phyloP scores from a whole-genome alignment of 2,797 vertebrate species.

The Paramormyrops hopkinsi region DNA sequence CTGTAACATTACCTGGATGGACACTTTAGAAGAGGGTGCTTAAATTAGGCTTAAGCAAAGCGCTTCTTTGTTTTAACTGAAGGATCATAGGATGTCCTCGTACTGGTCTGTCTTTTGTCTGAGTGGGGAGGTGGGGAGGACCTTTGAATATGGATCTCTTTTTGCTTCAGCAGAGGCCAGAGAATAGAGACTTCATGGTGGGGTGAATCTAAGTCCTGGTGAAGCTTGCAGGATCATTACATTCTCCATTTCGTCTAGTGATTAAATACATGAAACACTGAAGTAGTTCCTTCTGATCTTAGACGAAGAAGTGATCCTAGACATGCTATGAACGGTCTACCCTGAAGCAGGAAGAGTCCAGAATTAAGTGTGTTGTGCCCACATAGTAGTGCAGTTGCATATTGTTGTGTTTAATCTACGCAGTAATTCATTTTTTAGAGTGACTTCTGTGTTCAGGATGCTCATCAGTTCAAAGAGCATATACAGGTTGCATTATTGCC shows the following conservation, averaged over 20 bases:
- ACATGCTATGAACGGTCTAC: not conserved
- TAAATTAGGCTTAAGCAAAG: not conserved
- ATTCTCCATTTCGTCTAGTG: not conserved
- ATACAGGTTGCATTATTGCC: not conserved
- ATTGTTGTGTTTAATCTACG: not conserved
- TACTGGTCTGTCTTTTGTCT: not conserved
- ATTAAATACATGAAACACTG: not conserved
- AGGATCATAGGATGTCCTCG: not conserved
- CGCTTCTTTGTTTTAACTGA: not conserved
- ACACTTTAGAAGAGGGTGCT: not conserved
- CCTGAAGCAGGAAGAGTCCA: not conserved
- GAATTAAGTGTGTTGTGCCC: not conserved
- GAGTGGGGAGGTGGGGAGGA: not conserved
- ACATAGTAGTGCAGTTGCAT: not conserved
- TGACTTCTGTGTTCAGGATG: not conserved
- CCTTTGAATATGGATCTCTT: not conserved
- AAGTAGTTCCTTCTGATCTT: not conserved
- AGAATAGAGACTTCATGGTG: not conserved
- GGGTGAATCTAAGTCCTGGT: not conserved
- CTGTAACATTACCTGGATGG: not conserved
- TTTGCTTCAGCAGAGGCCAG: not conserved
- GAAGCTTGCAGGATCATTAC: not conserved
- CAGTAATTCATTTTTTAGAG: not conserved
- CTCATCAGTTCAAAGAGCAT: not conserved
- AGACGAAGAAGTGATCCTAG: not conserved